These are phyloP conservation scores for Zoanthus solanderi DNA, from an alignment of 92 coral and sea anemone species.

Conservation along the genomic window DNA sequence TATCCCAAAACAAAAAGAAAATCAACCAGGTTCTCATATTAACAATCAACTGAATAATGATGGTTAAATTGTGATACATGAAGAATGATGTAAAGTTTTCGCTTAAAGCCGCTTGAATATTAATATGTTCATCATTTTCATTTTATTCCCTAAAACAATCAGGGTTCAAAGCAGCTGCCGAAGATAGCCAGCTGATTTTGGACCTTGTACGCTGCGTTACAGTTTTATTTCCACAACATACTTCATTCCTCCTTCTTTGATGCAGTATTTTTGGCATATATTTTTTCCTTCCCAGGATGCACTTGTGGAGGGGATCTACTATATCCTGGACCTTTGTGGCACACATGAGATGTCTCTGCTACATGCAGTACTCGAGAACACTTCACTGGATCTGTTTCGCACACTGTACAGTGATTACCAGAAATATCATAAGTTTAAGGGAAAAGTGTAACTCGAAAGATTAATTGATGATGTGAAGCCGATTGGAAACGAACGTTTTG, in stretches of 20 bases:
- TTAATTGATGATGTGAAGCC: too few relatives aligned
- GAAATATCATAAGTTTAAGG: slow-evolving; percentile 95
- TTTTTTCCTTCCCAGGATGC: slow-evolving; percentile 62
- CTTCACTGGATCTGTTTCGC: slow-evolving; percentile 83
- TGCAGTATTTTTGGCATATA: not conserved
- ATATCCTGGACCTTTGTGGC: slow-evolving; percentile 83
- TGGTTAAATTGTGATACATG: too few relatives aligned
- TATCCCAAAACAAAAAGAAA: too few relatives aligned
- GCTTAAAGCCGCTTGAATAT: too few relatives aligned
- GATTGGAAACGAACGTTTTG: too few relatives aligned
- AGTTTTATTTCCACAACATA: not conserved
- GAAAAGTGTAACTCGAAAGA: slow-evolving; percentile 71
- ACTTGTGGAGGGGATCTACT: slow-evolving; percentile 84
- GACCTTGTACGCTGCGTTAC: not conserved
- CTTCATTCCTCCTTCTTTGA: too few relatives aligned
- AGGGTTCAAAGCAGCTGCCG: too few relatives aligned
- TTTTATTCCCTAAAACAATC: too few relatives aligned
- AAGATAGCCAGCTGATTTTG: too few relatives aligned
- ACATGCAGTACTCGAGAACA: slow-evolving; percentile 86
- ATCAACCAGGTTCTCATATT: too few relatives aligned
- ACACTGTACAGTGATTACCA: slow-evolving; percentile 77
- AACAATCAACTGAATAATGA: too few relatives aligned
- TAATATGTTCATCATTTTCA: not conserved
- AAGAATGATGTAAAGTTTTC: too few relatives aligned
- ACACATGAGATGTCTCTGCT: slow-evolving; percentile 83